Conservation (phyloP, 1,140 invertebrate species). For the Thrips palmi region DNA sequence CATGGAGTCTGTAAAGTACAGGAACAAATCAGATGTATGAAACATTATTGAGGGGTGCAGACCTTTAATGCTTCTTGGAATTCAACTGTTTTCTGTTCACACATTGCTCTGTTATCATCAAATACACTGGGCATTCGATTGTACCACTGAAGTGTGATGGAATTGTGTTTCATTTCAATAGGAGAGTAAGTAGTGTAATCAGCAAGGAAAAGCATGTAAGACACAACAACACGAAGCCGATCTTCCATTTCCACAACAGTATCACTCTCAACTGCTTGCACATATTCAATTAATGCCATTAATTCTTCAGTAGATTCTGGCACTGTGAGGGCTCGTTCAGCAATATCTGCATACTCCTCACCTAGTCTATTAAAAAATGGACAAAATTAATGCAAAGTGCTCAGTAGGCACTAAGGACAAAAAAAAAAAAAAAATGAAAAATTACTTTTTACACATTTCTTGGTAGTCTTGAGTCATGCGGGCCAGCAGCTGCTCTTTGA, state of each 20-base stretch:
- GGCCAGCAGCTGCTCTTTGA: slow-evolving; percentile 49
- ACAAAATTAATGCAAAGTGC: slow-evolving; percentile 2
- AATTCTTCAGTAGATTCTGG: slow-evolving; percentile 69
- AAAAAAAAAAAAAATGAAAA: slow-evolving; percentile 15
- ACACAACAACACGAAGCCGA: slow-evolving; percentile 38
- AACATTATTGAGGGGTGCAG: neutral
- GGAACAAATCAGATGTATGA: slow-evolving; percentile 4
- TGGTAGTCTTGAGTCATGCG: slow-evolving; percentile 68
- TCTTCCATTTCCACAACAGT: slow-evolving; percentile 56
- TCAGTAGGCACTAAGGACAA: slow-evolving; percentile 3
- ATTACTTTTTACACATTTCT: slow-evolving; percentile 52
- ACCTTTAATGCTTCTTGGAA: slow-evolving; percentile 66
- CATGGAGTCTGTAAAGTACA: neutral
- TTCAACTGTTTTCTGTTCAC: slow-evolving; percentile 65
- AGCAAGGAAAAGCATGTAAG: slow-evolving; percentile 48
- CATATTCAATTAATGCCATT: slow-evolving; percentile 64
- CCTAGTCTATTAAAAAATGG: slow-evolving; percentile 41
- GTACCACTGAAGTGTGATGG: slow-evolving; percentile 67
- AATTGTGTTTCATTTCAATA: slow-evolving; percentile 71
- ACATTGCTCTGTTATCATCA: slow-evolving; percentile 59
- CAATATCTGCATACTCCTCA: slow-evolving; percentile 67
- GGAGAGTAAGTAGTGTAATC: slow-evolving; percentile 62
- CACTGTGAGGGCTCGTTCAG: slow-evolving; percentile 53
- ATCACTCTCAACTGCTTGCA: slow-evolving; percentile 50
- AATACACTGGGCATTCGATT: slow-evolving; percentile 59